A percentile compares a stretch with the other conserved stretches of the same genome.
Evolutionary conservation across 2,113 vertebrate species (phyloP).

Genomic region (Carassius gibelio): DNA sequence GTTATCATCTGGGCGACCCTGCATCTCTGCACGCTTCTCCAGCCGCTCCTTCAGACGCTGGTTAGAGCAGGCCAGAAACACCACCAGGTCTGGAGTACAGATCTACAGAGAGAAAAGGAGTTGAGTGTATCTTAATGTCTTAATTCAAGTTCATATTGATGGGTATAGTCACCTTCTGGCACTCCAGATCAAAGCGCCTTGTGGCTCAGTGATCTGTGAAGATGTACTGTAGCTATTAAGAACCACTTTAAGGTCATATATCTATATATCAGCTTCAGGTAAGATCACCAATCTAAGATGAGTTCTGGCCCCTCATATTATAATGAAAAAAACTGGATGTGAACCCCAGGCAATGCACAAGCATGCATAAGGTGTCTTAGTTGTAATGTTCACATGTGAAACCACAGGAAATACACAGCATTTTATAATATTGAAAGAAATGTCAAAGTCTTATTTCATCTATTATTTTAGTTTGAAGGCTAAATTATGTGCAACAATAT

Average conservation of each 20-base stretch:
- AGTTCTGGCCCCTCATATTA: not conserved
- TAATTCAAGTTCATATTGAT: not conserved
- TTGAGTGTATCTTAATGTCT: not conserved
- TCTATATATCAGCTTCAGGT: not conserved
- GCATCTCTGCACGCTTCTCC: conserved; percentile 89
- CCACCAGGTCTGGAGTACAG: conserved; percentile 94
- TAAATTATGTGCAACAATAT: not conserved
- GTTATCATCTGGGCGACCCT: conserved; percentile 95
- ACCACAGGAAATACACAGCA: not conserved
- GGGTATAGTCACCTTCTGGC: not conserved
- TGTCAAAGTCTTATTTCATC: not conserved
- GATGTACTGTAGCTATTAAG: not conserved
- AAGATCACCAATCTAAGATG: not conserved
- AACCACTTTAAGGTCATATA: not conserved
- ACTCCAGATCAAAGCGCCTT: not conserved
- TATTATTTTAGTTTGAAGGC: not conserved
- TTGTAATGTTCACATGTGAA: not conserved
- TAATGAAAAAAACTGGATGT: not conserved
- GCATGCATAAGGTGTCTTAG: not conserved
- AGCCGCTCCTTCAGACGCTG: conserved; percentile 91
- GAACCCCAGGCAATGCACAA: not conserved
- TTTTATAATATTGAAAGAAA: not conserved
- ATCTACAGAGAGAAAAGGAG: conserved; percentile 76
- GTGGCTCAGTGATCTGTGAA: not conserved
- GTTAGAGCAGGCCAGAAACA: conserved; percentile 92